These are phyloP conservation scores for Parazoanthus swiftii DNA, from an alignment of 92 coral and sea anemone species.

Conservation along the genomic window DNA sequence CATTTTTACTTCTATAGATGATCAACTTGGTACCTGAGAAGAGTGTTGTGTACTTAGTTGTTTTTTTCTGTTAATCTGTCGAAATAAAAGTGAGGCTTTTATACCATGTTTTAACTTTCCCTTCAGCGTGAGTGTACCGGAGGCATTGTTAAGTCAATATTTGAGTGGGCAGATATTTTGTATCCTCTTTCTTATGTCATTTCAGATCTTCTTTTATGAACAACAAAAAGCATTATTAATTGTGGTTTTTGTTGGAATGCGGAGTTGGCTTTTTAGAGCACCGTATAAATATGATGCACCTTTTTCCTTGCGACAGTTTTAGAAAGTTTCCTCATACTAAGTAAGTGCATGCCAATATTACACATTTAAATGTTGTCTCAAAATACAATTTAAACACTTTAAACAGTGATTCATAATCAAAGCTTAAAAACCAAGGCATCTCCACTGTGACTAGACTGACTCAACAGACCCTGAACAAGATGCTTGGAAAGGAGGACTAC, in stretches of 20 bases:
- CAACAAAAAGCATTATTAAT: no score
- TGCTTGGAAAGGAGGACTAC: slow-evolving; percentile 2
- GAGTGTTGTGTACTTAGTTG: neutral
- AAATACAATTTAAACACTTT: neutral
- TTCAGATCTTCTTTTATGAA: neutral
- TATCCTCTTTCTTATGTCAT: neutral
- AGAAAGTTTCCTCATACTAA: neutral
- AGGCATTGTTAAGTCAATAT: neutral
- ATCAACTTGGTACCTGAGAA: neutral
- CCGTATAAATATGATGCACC: no score
- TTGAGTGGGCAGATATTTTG: neutral
- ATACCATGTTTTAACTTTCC: no score
- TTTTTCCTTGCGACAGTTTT: neutral
- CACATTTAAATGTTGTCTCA: neutral
- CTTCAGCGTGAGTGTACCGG: neutral
- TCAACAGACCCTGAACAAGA: neutral
- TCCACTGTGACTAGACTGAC: neutral
- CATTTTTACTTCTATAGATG: no score
- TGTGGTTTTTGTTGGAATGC: neutral
- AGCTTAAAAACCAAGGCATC: neutral
- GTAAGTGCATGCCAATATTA: neutral
- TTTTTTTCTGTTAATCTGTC: no score
- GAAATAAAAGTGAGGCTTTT: neutral
- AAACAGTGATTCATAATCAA: neutral
- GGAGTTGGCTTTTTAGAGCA: neutral